These are phyloP conservation scores for Isoperla grammatica DNA, from an alignment of 2,888 invertebrate species.

Conservation along the genomic window DNA sequence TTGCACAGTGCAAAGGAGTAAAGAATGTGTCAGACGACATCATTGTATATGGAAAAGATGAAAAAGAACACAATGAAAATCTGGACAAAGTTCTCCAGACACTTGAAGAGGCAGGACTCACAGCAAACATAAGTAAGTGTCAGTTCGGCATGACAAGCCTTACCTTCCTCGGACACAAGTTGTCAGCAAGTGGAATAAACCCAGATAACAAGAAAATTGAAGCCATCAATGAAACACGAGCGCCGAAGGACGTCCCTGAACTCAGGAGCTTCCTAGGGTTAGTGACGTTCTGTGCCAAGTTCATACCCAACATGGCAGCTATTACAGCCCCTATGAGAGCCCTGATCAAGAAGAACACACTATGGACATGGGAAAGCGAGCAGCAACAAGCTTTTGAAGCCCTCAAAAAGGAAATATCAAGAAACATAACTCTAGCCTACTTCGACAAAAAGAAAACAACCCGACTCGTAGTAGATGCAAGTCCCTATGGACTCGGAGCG, in stretches of 20 bases:
- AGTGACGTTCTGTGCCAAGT: background rate
- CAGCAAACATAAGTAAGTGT: background rate
- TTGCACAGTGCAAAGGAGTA: background rate
- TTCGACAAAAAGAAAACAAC: background rate
- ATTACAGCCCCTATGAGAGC: background rate
- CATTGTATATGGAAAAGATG: background rate
- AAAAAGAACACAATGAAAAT: background rate
- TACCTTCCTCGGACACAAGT: background rate
- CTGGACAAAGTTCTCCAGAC: background rate
- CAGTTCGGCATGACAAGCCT: background rate
- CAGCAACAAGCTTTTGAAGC: background rate
- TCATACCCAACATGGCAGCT: background rate
- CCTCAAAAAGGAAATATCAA: background rate
- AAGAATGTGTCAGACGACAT: conserved; percentile 2
- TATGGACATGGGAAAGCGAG: background rate
- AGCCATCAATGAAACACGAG: background rate
- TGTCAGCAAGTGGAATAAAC: background rate
- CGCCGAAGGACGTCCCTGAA: background rate
- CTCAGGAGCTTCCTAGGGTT: background rate
- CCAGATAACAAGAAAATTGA: background rate
- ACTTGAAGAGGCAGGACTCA: background rate
- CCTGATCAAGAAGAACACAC: background rate
- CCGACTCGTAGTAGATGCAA: background rate
- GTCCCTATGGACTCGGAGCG: background rate
- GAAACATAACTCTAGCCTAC: background rate